phyloP scores from a whole-genome alignment of 2,888 invertebrate genomes.

The Rotaria sp. region DNA sequence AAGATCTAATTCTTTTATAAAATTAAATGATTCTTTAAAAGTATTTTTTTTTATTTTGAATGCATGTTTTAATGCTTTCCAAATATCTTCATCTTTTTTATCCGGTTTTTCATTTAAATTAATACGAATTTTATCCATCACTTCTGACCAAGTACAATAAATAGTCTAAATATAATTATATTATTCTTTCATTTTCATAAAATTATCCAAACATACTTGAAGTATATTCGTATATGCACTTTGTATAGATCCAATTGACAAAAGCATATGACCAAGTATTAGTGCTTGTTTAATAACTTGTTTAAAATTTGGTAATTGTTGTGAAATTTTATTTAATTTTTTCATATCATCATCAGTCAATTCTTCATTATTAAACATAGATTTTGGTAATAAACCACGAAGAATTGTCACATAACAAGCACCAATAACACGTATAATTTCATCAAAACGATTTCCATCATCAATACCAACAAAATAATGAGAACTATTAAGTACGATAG shows the following conservation, averaged over 20 bases:
- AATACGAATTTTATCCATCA: background rate
- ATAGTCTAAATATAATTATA: background rate
- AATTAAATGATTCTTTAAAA: background rate
- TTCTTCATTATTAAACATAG: background rate
- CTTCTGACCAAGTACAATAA: background rate
- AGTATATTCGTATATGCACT: background rate
- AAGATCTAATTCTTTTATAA: background rate
- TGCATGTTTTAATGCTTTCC: background rate
- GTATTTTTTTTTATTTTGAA: background rate
- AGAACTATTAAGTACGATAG: background rate
- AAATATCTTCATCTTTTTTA: background rate
- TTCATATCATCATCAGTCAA: background rate
- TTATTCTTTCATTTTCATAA: no score
- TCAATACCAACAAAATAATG: background rate
- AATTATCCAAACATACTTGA: background rate
- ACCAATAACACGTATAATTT: background rate
- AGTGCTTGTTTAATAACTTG: constrained; percentile 1
- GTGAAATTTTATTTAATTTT: background rate
- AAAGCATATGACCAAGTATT: background rate
- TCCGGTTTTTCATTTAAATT: background rate
- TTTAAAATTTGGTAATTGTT: constrained; percentile 8
- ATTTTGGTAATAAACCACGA: background rate
- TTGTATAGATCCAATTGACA: background rate
- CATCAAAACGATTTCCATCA: background rate
- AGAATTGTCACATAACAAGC: constrained; percentile 1